Percentiles rank a stretch among this genome's conserved stretches.
Evolutionary conservation across 2,113 vertebrate genomes (phyloP).

Genomic region (Ictalurus furcatus): DNA sequence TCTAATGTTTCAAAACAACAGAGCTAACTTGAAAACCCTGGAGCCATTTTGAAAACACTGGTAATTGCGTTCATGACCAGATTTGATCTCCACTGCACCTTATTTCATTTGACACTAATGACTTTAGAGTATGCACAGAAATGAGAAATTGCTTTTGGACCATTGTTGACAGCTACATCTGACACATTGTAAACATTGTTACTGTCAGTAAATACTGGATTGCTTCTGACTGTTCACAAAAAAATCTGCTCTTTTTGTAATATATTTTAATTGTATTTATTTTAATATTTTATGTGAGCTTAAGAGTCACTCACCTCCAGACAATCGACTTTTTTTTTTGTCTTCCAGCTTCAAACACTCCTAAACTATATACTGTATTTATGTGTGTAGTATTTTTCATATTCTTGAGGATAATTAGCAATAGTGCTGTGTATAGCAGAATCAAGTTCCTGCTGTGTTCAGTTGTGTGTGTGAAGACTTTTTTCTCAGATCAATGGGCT

Average conservation of each 20-base stretch:
- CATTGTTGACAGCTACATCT: conserved; percentile 8
- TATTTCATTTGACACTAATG: conserved; percentile 65
- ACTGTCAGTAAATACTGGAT: conserved; percentile 26
- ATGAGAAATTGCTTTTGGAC: conserved; percentile 29
- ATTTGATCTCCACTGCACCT: conserved; percentile 63
- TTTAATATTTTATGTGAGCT: neutral
- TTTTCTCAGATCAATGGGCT: conserved; percentile 37
- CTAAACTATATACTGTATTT: neutral
- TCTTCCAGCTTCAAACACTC: too few species aligned
- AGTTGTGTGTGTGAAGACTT: neutral
- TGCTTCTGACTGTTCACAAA: neutral
- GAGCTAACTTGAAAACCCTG: conserved; percentile 1
- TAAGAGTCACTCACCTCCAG: neutral
- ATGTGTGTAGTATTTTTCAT: neutral
- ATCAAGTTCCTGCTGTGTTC: neutral
- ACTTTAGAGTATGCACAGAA: conserved; percentile 41
- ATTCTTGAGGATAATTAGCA: neutral
- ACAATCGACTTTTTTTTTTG: neutral
- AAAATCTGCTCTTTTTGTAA: conserved; percentile 41
- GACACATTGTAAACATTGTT: conserved; percentile 34
- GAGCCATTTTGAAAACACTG: conserved; percentile 45
- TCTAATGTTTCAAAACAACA: conserved; percentile 25
- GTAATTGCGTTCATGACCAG: conserved; percentile 65
- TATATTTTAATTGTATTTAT: neutral
- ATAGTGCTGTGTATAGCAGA: neutral